Evolutionary conservation across 30 jellyfish, hydroid and myxozoan genomes (phyloP).

Genomic region (Hydra vulgaris): DNA sequence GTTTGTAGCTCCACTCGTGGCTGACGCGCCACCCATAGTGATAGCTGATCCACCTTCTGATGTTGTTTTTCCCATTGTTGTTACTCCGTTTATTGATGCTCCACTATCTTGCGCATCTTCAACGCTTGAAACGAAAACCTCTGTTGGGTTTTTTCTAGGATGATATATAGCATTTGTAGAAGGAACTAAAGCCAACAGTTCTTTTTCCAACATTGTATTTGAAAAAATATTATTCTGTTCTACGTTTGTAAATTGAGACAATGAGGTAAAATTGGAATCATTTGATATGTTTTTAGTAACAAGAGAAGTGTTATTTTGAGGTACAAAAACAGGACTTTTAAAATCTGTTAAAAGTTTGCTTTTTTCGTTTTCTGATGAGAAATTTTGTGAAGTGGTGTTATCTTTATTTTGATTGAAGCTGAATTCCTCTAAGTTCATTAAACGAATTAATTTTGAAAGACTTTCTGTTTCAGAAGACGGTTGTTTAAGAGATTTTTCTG

Average conservation of each 20-base stretch:
- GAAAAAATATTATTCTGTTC: neutral
- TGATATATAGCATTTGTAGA: neutral
- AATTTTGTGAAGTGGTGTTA: neutral
- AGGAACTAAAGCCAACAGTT: neutral
- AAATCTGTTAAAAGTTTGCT: neutral
- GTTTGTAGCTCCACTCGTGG: too few species aligned
- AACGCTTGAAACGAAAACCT: neutral
- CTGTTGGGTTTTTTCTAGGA: neutral
- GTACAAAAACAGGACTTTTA: neutral
- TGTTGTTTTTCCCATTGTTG: too few species aligned
- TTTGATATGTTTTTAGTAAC: neutral
- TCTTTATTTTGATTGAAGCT: neutral
- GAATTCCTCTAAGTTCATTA: neutral
- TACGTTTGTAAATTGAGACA: neutral
- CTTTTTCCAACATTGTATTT: neutral
- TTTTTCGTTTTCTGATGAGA: neutral
- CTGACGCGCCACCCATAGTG: too few species aligned
- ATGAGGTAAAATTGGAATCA: too few species aligned
- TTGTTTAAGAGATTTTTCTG: too few species aligned
- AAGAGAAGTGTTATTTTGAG: neutral
- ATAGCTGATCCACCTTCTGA: too few species aligned
- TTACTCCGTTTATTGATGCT: too few species aligned
- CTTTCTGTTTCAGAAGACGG: neutral
- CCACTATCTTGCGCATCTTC: too few species aligned
- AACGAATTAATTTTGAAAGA: neutral